These are phyloP conservation scores for Drosophila colorata DNA, from an alignment of 2,888 invertebrate genomes.

Conservation along the genomic window DNA sequence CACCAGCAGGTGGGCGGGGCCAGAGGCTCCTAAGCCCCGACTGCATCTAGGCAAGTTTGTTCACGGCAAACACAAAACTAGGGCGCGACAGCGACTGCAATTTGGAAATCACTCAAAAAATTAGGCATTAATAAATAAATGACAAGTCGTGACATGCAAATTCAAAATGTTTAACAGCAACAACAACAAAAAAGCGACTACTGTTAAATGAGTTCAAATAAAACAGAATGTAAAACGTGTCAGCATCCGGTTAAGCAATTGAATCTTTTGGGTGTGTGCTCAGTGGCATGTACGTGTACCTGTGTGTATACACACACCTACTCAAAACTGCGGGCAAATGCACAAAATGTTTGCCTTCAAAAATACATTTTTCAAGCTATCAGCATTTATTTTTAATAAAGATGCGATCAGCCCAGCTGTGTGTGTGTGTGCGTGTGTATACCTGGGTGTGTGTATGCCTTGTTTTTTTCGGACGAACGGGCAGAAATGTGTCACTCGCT, in stretches of 20 bases:
- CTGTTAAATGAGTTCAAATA: slow-evolving; percentile 36
- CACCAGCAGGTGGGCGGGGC: slow-evolving; percentile 60
- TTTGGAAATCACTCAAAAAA: slow-evolving; percentile 59
- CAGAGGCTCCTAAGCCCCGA: slow-evolving; percentile 15
- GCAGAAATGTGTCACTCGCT: slow-evolving; percentile 74
- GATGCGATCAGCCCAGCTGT: slow-evolving; percentile 62
- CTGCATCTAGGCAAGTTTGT: slow-evolving; percentile 49
- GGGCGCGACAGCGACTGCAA: slow-evolving; percentile 41
- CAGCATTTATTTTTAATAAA: slow-evolving; percentile 77
- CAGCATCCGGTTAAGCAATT: slow-evolving; percentile 55
- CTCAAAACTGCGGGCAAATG: slow-evolving; percentile 25
- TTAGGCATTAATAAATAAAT: slow-evolving; percentile 19
- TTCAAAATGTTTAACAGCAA: slow-evolving; percentile 23
- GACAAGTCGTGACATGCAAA: slow-evolving; percentile 51
- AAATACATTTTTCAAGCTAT: slow-evolving; percentile 62
- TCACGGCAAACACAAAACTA: slow-evolving; percentile 45
- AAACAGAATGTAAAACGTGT: slow-evolving; percentile 23
- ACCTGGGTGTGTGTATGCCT: slow-evolving; percentile 11
- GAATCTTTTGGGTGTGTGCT: slow-evolving; percentile 54
- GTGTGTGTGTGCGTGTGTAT: slow-evolving; percentile 28
- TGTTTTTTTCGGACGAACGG: slow-evolving; percentile 49
- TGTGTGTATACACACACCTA: slow-evolving; percentile 3
- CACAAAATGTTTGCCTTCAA: slow-evolving; percentile 53
- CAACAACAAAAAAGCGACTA: slow-evolving; percentile 13
- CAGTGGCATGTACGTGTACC: not conserved